These are phyloP conservation scores for Actinia tenebrosa DNA, from an alignment of 64 coral and sea anemone genomes.

Conservation along the genomic window DNA sequence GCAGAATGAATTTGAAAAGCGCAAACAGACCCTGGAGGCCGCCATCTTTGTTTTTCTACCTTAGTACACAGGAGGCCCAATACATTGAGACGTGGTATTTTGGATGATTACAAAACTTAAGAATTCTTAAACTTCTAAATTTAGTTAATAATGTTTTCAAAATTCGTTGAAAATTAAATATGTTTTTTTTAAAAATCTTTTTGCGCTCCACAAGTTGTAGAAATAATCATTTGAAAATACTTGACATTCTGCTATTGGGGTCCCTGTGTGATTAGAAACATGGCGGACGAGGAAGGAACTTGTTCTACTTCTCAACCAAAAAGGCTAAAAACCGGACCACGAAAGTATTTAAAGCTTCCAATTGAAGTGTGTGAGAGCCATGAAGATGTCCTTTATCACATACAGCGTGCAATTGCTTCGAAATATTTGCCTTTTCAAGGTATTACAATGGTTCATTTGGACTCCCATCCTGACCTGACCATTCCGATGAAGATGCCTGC, in stretches of 20 bases:
- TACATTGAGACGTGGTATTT: neutral
- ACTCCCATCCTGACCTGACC: constrained; percentile 87
- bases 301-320: constrained; percentile 22
- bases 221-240: neutral
- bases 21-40: neutral
- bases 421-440: constrained; percentile 62
- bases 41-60: neutral
- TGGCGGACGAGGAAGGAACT: constrained; percentile 29
- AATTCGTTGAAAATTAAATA: neutral
- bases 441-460: constrained; percentile 83
- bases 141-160: too few relatives aligned
- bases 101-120: neutral
- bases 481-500: constrained; percentile 66
- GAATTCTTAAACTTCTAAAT: neutral
- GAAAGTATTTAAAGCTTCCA: constrained; percentile 65
- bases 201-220: neutral
- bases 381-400: constrained; percentile 85
- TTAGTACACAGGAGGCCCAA: neutral
- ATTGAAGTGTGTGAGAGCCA: constrained; percentile 97
- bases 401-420: constrained; percentile 88
- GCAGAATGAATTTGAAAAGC: neutral
- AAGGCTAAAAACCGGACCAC: constrained; percentile 49
- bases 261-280: constrained; percentile 10
- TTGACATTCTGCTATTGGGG: neutral
- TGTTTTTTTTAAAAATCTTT: neutral